Conservation (phyloP, 92 coral and sea anemone species). For the Umimayanthus chanpuru region DNA sequence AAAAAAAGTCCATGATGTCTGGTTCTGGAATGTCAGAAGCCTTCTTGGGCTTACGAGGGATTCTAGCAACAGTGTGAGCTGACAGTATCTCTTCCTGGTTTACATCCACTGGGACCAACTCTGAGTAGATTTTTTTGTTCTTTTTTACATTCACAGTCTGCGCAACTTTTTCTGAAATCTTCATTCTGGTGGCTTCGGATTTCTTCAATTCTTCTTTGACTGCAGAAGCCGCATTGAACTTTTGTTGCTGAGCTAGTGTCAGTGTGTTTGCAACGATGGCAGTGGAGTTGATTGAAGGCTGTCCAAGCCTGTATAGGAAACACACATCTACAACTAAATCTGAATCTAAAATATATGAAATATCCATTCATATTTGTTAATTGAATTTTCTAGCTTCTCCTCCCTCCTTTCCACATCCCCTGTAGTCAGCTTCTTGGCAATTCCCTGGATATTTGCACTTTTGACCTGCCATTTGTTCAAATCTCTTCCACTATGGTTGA, state of each 20-base stretch:
- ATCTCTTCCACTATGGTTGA: too few species aligned
- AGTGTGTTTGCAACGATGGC: slow-evolving; percentile 71
- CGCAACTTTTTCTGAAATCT: slow-evolving; percentile 85
- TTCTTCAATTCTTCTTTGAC: slow-evolving; percentile 82
- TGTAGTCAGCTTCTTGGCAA: too few species aligned
- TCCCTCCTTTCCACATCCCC: too few species aligned
- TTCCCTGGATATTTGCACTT: too few species aligned
- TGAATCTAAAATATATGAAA: not conserved
- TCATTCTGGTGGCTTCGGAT: slow-evolving; percentile 79
- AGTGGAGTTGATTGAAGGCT: slow-evolving; percentile 85
- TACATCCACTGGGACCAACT: slow-evolving; percentile 85
- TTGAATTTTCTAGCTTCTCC: not conserved
- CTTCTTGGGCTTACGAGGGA: slow-evolving; percentile 48
- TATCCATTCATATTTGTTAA: not conserved
- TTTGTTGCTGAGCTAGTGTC: slow-evolving; percentile 66
- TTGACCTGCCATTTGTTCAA: too few species aligned
- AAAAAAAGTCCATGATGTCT: slow-evolving; percentile 85
- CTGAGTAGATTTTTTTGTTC: slow-evolving; percentile 71
- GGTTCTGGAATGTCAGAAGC: slow-evolving; percentile 68
- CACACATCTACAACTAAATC: not conserved
- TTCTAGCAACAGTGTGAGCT: slow-evolving; percentile 44
- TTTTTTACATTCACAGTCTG: slow-evolving; percentile 82
- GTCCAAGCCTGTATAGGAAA: slow-evolving; percentile 56
- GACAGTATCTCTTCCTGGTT: slow-evolving; percentile 68
- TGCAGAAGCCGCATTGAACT: slow-evolving; percentile 79